Evolutionary conservation across 1,140 invertebrate species (phyloP).

Genomic region (Aphaenogaster rudis): DNA sequence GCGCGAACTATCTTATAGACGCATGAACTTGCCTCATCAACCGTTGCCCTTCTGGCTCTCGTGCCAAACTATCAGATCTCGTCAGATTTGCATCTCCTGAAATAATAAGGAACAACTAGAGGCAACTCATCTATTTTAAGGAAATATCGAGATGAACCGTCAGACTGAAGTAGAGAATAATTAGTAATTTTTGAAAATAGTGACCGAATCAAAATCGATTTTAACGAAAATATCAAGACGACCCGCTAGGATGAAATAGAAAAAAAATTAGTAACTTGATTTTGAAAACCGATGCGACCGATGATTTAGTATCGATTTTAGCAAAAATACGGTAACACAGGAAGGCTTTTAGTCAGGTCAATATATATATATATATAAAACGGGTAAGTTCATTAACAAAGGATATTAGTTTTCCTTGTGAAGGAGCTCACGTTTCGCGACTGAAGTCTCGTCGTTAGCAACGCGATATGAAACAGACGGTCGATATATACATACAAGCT

Average conservation of each 20-base stretch:
- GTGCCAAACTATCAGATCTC: constrained; percentile 24
- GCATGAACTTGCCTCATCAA: background rate
- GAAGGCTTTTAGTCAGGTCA: background rate
- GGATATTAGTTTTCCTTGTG: background rate
- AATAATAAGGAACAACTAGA: background rate
- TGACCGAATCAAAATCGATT: no score
- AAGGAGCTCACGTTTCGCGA: constrained; percentile 7
- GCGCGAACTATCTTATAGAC: constrained; percentile 30
- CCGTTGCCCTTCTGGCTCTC: constrained; percentile 3
- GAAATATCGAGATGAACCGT: background rate
- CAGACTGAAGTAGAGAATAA: background rate
- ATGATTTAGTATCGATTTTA: background rate
- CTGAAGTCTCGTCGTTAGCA: background rate
- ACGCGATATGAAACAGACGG: background rate
- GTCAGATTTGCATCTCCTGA: constrained; percentile 30
- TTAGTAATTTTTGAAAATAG: background rate
- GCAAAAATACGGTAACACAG: background rate
- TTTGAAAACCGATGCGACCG: no score
- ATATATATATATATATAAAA: background rate
- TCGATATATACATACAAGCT: background rate
- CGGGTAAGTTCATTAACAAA: background rate
- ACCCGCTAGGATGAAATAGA: no score
- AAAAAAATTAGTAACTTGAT: no score
- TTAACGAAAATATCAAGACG: no score
- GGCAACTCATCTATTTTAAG: background rate